A percentile compares a stretch with the other conserved stretches of the same genome.
phyloP scores from a whole-genome alignment of 2,797 vertebrate species.

The Tiaroga cobitis region DNA sequence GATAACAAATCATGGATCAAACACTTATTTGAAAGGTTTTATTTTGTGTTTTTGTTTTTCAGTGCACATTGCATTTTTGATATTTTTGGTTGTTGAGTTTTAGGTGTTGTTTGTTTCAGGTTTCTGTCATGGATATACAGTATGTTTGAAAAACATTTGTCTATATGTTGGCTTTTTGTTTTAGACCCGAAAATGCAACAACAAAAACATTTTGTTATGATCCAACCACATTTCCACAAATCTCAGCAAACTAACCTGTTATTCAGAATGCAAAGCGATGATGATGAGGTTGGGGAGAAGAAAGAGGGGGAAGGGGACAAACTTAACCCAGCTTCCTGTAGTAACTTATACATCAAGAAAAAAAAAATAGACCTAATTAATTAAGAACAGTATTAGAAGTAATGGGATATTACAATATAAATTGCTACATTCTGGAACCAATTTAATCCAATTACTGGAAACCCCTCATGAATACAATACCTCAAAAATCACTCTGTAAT shows the following conservation, averaged over 20 bases:
- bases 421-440: conserved; percentile 90
- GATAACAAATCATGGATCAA: conserved; percentile 70
- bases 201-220: not conserved
- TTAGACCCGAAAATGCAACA: not conserved
- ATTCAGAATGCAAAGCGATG: not conserved
- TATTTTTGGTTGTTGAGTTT: not conserved
- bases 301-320: conserved; percentile 43
- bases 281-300: not conserved
- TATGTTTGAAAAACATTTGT: not conserved
- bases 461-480: conserved; percentile 88
- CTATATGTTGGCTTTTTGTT: not conserved
- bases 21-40: not conserved
- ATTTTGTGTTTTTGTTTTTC: conserved; percentile 24
- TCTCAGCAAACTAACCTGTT: not conserved
- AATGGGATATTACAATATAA: conserved; percentile 91
- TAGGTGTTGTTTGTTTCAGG: not conserved
- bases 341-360: conserved; percentile 78
- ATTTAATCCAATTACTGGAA: conserved; percentile 89
- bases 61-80: not conserved
- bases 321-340: conserved; percentile 56
- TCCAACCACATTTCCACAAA: not conserved
- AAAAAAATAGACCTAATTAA: conserved; percentile 82
- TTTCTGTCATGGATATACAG: not conserved
- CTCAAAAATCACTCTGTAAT: conserved; percentile 85
- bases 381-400: conserved; percentile 88